A percentile compares a stretch with the other conserved stretches of the same genome.
Evolutionary conservation across 92 coral and sea anemone species (phyloP).

Genomic region (Parazoanthus darwini): DNA sequence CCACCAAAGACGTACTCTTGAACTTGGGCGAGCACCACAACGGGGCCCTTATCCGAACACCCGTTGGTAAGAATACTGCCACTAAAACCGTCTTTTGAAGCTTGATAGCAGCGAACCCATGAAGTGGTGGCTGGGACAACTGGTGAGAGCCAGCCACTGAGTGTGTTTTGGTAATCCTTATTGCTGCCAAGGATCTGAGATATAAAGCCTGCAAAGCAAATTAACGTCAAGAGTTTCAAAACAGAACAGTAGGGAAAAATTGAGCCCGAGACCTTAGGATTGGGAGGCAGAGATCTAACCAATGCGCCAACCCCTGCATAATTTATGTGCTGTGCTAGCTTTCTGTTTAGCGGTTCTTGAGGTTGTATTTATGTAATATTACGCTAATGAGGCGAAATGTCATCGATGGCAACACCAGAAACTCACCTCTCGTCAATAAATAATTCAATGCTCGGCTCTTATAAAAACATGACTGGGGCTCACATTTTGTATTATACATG

Average conservation of each 20-base stretch:
- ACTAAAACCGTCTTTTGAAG: conserved; percentile 1
- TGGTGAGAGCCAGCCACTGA: conserved; percentile 5
- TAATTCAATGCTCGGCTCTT: no score
- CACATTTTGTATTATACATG: no score
- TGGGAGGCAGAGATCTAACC: no score
- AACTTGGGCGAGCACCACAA: conserved; percentile 2
- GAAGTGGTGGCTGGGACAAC: not conserved
- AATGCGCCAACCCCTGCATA: no score
- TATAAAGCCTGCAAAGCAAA: conserved; percentile 23
- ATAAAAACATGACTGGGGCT: no score
- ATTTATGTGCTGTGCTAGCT: no score
- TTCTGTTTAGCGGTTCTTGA: no score
- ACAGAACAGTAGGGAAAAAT: not conserved
- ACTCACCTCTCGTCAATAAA: no score
- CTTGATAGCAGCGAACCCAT: conserved; percentile 38
- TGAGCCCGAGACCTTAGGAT: no score
- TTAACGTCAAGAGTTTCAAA: not conserved
- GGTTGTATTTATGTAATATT: no score
- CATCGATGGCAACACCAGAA: no score
- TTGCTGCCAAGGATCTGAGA: conserved; percentile 39
- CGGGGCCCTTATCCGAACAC: conserved; percentile 26
- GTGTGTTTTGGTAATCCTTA: conserved; percentile 12
- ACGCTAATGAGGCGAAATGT: no score
- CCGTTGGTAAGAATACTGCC: not conserved
- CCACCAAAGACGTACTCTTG: conserved; percentile 39